Conservation (phyloP, 2,113 vertebrate genomes). For the Colaptes auratus region DNA sequence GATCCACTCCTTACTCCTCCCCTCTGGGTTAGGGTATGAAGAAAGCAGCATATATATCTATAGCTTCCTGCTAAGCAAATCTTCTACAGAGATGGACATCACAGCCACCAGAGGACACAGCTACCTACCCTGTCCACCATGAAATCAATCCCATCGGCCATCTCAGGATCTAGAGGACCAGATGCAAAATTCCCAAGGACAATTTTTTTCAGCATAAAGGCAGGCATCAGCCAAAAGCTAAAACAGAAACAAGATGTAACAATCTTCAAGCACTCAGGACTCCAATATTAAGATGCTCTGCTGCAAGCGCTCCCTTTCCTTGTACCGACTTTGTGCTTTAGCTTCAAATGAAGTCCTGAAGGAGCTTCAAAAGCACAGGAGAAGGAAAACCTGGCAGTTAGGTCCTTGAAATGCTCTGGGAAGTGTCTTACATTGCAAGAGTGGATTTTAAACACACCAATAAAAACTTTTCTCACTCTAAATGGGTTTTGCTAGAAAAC, state of each 20-base stretch:
- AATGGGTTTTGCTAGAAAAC: background rate
- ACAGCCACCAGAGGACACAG: background rate
- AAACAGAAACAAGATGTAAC: slow-evolving; percentile 40
- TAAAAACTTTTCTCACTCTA: background rate
- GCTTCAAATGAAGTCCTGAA: background rate
- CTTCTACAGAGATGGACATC: background rate
- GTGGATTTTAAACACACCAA: background rate
- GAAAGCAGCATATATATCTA: background rate
- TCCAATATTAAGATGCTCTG: background rate
- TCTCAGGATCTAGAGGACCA: slow-evolving; percentile 93
- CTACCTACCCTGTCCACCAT: slow-evolving; percentile 96
- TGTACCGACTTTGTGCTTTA: background rate
- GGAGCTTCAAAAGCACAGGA: background rate
- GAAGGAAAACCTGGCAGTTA: background rate
- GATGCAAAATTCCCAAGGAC: slow-evolving; percentile 96
- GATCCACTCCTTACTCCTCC: background rate
- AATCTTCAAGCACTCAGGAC: background rate
- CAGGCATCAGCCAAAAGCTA: slow-evolving; percentile 98
- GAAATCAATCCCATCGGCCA: slow-evolving; percentile 98
- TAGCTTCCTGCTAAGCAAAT: background rate
- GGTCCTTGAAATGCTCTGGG: background rate
- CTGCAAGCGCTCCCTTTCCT: background rate
- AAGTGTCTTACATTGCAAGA: background rate
- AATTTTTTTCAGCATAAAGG: slow-evolving; percentile 98
- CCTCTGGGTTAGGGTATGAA: background rate